Conservation (phyloP, 2,888 invertebrate species). For the Anthoptus insignis region DNA sequence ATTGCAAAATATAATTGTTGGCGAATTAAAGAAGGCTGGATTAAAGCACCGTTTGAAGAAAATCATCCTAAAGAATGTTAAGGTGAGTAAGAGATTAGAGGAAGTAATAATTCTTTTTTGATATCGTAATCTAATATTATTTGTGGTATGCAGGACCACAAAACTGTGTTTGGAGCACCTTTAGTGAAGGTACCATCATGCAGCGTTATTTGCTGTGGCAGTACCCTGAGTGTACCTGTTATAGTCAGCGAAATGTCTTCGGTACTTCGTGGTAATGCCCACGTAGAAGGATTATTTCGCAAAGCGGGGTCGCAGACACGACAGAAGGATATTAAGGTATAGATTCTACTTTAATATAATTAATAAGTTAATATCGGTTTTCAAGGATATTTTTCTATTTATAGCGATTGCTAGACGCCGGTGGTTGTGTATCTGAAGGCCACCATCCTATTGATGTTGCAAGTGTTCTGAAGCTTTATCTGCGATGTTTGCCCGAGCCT, state of each 20-base stretch:
- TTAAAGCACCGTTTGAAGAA: slow-evolving; percentile 91
- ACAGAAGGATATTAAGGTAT: slow-evolving; percentile 94
- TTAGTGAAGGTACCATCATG: slow-evolving; percentile 78
- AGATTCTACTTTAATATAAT: slow-evolving; percentile 31
- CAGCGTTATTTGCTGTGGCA: slow-evolving; percentile 89
- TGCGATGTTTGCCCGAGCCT: slow-evolving; percentile 95
- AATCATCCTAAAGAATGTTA: slow-evolving; percentile 83
- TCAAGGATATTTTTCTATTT: too few species aligned
- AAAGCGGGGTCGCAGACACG: slow-evolving; percentile 95
- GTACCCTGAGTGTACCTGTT: slow-evolving; percentile 90
- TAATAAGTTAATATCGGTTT: too few species aligned
- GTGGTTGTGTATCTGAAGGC: slow-evolving; percentile 89
- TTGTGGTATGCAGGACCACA: slow-evolving; percentile 68
- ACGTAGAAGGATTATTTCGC: slow-evolving; percentile 95
- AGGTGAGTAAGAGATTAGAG: too few species aligned
- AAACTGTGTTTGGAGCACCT: slow-evolving; percentile 82
- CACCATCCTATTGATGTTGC: slow-evolving; percentile 95
- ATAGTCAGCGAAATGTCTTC: slow-evolving; percentile 91
- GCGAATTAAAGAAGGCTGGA: slow-evolving; percentile 90
- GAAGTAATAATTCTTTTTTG: background rate
- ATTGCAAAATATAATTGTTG: slow-evolving; percentile 86
- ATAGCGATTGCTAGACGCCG: slow-evolving; percentile 91
- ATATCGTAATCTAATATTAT: too few species aligned
- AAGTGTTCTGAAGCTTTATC: slow-evolving; percentile 94
- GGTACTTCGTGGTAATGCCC: slow-evolving; percentile 89